A percentile compares a stretch with the other conserved stretches of the same genome.
These are phyloP conservation scores for Aratinga solstitialis DNA, from an alignment of 2,797 vertebrate genomes.

Conservation along the genomic window DNA sequence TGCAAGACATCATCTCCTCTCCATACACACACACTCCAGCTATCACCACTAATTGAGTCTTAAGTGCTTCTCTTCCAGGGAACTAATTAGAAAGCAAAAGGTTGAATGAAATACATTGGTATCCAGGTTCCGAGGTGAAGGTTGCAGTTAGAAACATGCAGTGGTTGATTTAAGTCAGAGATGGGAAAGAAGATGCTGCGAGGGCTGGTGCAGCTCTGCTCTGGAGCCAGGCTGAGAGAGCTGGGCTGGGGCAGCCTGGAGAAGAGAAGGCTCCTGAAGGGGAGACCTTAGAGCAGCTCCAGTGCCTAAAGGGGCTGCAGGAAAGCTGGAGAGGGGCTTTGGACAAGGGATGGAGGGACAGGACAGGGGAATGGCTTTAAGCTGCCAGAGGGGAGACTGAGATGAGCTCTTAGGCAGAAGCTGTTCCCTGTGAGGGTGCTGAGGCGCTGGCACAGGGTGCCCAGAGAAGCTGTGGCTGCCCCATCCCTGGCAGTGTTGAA, in stretches of 20 bases:
- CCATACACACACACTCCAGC: fast-evolving
- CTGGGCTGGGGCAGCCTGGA: background rate
- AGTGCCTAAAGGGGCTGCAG: no score
- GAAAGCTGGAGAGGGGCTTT: no score
- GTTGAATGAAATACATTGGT: background rate
- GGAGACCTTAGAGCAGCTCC: no score
- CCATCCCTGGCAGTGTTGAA: no score
- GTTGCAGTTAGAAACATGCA: background rate
- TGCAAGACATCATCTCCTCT: background rate
- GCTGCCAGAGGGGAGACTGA: no score
- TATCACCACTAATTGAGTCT: background rate
- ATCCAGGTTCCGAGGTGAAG: background rate
- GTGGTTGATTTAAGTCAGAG: background rate
- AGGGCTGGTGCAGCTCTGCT: background rate
- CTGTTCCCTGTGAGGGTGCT: no score
- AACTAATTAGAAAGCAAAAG: background rate
- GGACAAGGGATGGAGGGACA: no score
- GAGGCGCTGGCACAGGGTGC: no score
- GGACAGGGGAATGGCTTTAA: no score
- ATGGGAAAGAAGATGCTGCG: background rate
- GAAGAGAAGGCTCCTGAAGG: background rate
- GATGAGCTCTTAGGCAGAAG: no score
- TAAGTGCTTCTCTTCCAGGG: background rate
- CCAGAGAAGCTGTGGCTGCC: no score
- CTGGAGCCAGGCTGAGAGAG: background rate